Evolutionary conservation across 2,888 invertebrate genomes (phyloP).

Genomic region (Masnerella sp.): DNA sequence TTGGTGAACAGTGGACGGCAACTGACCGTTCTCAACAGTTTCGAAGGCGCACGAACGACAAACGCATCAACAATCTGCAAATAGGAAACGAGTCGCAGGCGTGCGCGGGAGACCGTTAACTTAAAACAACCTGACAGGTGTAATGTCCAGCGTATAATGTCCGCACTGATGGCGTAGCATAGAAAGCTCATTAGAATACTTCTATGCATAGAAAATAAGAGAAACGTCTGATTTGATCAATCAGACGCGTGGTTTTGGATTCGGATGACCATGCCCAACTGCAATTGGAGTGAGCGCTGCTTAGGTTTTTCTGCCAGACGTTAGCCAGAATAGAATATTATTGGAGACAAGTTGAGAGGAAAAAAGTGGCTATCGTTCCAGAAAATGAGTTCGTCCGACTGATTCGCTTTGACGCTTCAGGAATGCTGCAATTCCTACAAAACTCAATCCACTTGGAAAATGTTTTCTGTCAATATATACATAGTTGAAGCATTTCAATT

Average conservation of each 20-base stretch:
- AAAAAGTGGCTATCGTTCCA: too few relatives aligned
- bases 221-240: slow-evolving; percentile 6
- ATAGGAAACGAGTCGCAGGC: slow-evolving; percentile 65
- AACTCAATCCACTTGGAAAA: too few relatives aligned
- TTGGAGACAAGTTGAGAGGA: too few relatives aligned
- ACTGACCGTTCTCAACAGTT: slow-evolving; percentile 69
- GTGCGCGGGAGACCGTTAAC: slow-evolving; percentile 46
- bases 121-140: slow-evolving; percentile 59
- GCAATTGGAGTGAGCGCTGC: too few relatives aligned
- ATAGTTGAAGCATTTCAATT: too few relatives aligned
- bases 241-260: slow-evolving; percentile 4
- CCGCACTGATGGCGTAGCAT: slow-evolving; percentile 39
- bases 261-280: too few relatives aligned
- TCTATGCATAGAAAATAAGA: slow-evolving; percentile 12
- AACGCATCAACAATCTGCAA: slow-evolving; percentile 61
- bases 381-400: too few relatives aligned
- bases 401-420: too few relatives aligned
- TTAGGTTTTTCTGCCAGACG: too few relatives aligned
- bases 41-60: slow-evolving; percentile 40
- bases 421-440: too few relatives aligned
- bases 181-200: slow-evolving; percentile 51
- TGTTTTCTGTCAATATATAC: too few relatives aligned
- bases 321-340: too few relatives aligned
- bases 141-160: slow-evolving; percentile 50
- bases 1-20: slow-evolving; percentile 26